Percentiles rank a stretch among this genome's conserved stretches.
These are phyloP conservation scores for Acanthisitta chloris DNA, from an alignment of 2,113 vertebrate species.

Conservation along the genomic window DNA sequence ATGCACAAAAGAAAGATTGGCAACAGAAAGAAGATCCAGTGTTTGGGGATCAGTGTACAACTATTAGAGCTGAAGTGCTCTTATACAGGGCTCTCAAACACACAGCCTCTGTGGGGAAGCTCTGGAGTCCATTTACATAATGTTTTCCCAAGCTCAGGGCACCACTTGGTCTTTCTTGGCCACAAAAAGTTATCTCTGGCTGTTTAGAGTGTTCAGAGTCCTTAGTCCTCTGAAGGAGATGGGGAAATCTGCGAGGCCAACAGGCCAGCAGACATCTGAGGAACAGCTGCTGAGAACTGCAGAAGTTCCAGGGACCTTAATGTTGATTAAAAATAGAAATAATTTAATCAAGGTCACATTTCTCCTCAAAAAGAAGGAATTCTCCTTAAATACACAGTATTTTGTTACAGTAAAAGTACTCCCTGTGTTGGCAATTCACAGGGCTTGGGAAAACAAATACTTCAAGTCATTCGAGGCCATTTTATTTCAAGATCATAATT, in stretches of 20 bases:
- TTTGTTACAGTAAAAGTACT: slow-evolving; percentile 5
- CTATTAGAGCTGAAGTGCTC: not conserved
- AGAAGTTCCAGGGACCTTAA: slow-evolving; percentile 28
- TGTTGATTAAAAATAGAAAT: slow-evolving; percentile 60
- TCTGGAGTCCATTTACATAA: not conserved
- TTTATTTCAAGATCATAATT: not conserved
- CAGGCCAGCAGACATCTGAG: slow-evolving; percentile 41
- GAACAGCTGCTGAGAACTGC: slow-evolving; percentile 54
- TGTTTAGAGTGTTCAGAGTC: not conserved
- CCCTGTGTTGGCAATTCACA: not conserved
- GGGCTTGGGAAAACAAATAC: not conserved
- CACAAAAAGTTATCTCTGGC: not conserved
- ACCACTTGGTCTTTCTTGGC: not conserved
- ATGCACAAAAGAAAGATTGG: not conserved
- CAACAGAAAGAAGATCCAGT: not conserved
- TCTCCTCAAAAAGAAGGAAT: slow-evolving; percentile 5
- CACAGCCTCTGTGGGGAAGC: not conserved
- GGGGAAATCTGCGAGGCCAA: slow-evolving; percentile 24
- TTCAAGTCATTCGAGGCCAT: not conserved
- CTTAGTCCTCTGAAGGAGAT: not conserved
- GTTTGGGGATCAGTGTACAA: not conserved
- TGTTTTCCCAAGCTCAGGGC: not conserved
- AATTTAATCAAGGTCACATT: slow-evolving; percentile 53
- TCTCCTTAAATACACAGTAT: slow-evolving; percentile 14
- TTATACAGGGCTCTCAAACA: not conserved